These are phyloP conservation scores for Podabrus alpinus DNA, from an alignment of 2,888 invertebrate genomes.

Conservation along the genomic window DNA sequence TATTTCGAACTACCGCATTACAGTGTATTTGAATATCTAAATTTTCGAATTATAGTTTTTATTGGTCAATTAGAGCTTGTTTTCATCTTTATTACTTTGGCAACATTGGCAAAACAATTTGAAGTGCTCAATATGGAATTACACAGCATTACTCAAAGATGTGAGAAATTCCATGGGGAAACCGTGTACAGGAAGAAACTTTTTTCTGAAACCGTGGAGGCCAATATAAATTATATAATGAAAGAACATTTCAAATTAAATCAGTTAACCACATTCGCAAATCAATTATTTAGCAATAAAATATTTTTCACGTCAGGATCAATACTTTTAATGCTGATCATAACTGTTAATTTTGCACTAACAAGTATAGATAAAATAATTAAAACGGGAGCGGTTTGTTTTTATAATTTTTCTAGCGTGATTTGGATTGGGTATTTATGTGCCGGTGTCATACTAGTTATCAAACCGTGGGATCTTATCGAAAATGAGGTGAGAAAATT, in stretches of 20 bases:
- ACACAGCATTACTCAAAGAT: neutral
- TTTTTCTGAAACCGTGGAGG: neutral
- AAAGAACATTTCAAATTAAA: neutral
- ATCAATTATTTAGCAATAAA: neutral
- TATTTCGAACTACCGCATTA: neutral
- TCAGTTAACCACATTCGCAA: neutral
- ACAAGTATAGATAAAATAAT: neutral
- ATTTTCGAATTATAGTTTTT: neutral
- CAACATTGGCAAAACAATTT: neutral
- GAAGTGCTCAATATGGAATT: neutral
- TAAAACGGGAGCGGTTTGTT: neutral
- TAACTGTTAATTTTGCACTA: neutral
- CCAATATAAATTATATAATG: neutral
- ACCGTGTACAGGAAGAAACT: neutral
- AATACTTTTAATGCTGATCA: neutral
- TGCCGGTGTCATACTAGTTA: neutral
- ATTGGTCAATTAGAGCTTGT: neutral
- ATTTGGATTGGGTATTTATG: neutral
- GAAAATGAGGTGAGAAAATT: neutral
- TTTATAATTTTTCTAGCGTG: neutral
- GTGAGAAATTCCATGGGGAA: neutral
- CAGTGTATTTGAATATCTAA: neutral
- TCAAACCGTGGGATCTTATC: neutral
- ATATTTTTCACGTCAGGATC: neutral
- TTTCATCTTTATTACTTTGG: neutral